phyloP scores from a whole-genome alignment of 1,140 invertebrate genomes.

The Drosophila nasuta region DNA sequence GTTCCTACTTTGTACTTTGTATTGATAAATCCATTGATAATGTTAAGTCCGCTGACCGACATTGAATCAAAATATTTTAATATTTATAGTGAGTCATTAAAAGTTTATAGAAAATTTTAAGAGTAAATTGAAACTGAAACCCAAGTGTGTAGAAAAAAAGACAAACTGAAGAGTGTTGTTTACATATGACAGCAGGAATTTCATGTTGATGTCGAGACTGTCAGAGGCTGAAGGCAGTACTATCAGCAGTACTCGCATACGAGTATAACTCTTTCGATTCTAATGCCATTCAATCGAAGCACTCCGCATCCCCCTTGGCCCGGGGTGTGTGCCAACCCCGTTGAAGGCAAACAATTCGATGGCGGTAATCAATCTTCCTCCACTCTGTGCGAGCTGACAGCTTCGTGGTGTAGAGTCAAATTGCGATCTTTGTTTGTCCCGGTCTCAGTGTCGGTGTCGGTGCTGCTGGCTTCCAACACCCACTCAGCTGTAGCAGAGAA shows the following conservation, averaged over 20 bases:
- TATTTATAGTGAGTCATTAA: constrained; percentile 18
- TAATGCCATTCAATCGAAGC: constrained; percentile 77
- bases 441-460: constrained; percentile 40
- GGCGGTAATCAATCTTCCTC: constrained; percentile 85
- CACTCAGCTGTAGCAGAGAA: neutral
- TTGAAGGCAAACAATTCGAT: constrained; percentile 82
- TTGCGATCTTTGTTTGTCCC: constrained; percentile 83
- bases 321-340: constrained; percentile 40
- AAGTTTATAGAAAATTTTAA: constrained; percentile 39
- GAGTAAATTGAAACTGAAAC: constrained; percentile 26
- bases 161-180: constrained; percentile 62
- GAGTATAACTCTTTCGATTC: constrained; percentile 73
- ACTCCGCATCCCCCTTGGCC: constrained; percentile 29
- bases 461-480: neutral
- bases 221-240: constrained; percentile 2
- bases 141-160: constrained; percentile 6
- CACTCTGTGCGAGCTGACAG: constrained; percentile 82
- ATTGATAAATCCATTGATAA: too few relatives aligned
- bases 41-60: too few relatives aligned
- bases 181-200: constrained; percentile 74
- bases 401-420: constrained; percentile 84
- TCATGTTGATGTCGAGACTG: constrained; percentile 54
- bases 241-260: constrained; percentile 6
- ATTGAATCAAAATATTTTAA: neutral
- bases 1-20: too few relatives aligned